Conservation (phyloP, 2,888 invertebrate genomes). For the Rhagophthalmus giganteus region DNA sequence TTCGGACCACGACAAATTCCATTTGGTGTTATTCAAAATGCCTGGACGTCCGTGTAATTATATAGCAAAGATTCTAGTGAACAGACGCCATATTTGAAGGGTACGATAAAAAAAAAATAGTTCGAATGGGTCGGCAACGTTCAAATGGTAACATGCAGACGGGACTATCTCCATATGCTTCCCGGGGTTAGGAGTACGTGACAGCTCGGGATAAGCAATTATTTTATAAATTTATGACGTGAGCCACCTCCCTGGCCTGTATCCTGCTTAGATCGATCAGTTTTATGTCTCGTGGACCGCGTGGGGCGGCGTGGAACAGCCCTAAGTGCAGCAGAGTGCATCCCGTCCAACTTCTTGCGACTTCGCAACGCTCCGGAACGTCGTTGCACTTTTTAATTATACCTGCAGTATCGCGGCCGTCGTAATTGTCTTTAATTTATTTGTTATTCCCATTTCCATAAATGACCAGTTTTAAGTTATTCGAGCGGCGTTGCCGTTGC, state of each 20-base stretch:
- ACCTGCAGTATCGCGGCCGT: neutral
- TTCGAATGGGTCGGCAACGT: constrained; percentile 19
- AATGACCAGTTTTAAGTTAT: constrained; percentile 32
- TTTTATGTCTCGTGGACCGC: constrained; percentile 43
- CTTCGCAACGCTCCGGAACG: neutral
- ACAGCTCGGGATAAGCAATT: constrained; percentile 35
- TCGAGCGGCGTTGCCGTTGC: constrained; percentile 31
- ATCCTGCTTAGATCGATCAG: constrained; percentile 47
- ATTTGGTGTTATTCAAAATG: constrained; percentile 40
- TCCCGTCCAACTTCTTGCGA: constrained; percentile 4
- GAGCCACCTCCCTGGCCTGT: constrained; percentile 38
- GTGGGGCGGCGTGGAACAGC: constrained; percentile 30
- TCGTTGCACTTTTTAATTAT: constrained; percentile 8
- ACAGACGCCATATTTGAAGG: constrained; percentile 58
- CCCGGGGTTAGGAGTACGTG: constrained; percentile 33
- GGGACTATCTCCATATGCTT: constrained; percentile 30
- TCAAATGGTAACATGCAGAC: constrained; percentile 13
- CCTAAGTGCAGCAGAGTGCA: constrained; percentile 21
- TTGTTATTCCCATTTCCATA: constrained; percentile 34
- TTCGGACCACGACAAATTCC: constrained; percentile 34
- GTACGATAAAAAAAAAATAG: constrained; percentile 48
- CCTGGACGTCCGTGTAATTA: constrained; percentile 46
- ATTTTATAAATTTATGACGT: constrained; percentile 36
- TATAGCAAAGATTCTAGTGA: constrained; percentile 46
- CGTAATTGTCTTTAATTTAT: constrained; percentile 17